These are phyloP conservation scores for Epirrhoe tristata DNA, from an alignment of 2,888 invertebrate genomes.

Conservation along the genomic window DNA sequence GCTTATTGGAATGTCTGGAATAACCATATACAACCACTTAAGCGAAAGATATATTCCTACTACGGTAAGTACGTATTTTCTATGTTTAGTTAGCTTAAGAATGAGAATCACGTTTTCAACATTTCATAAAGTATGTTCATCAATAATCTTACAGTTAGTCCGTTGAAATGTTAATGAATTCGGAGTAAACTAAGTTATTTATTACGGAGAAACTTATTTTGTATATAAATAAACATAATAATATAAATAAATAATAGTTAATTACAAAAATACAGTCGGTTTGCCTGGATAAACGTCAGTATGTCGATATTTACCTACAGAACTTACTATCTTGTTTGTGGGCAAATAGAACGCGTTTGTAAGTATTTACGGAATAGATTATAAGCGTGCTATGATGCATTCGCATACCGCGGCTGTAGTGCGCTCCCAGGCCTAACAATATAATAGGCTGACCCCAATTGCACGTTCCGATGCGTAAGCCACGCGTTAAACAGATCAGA, in stretches of 20 bases:
- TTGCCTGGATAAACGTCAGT: too few species aligned
- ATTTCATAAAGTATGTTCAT: too few species aligned
- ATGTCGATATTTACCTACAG: too few species aligned
- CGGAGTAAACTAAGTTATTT: too few species aligned
- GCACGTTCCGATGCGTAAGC: background rate
- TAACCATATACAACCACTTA: background rate
- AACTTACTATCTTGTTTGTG: background rate
- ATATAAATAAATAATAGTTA: too few species aligned
- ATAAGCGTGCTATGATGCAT: background rate
- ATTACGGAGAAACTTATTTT: too few species aligned
- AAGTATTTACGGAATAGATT: background rate
- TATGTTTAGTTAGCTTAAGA: background rate
- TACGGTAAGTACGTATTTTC: constrained; percentile 1
- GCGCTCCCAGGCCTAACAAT: constrained; percentile 2
- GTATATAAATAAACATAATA: too few species aligned
- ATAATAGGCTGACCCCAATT: constrained; percentile 2
- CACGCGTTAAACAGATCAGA: background rate
- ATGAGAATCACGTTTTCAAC: too few species aligned
- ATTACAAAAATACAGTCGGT: too few species aligned
- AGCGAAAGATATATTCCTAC: background rate
- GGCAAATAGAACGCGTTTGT: background rate
- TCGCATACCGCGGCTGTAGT: constrained; percentile 11
- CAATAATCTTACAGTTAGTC: too few species aligned
- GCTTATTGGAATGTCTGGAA: background rate
- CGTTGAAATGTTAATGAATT: too few species aligned